phyloP scores from a whole-genome alignment of 2,113 vertebrate genomes.

The Mobula birostris region DNA sequence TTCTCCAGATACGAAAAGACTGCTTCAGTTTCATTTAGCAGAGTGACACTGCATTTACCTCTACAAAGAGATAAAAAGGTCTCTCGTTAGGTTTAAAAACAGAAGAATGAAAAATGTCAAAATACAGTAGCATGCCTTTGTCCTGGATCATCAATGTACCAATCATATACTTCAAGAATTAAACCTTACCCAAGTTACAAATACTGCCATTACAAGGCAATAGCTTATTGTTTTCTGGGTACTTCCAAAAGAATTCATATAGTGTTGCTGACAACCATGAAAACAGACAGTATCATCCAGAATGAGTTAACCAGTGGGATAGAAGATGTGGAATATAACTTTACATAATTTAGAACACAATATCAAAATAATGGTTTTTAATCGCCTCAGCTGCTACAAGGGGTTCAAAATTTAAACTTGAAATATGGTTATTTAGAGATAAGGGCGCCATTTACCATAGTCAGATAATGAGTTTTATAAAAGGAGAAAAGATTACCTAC shows the following conservation, averaged over 20 bases:
- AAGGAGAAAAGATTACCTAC: neutral
- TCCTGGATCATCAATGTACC: neutral
- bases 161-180: neutral
- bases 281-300: neutral
- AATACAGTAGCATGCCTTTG: neutral
- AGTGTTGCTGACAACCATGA: neutral
- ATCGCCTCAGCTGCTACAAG: neutral
- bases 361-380: neutral
- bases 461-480: neutral
- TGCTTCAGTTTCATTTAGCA: constrained; percentile 43
- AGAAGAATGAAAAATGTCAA: neutral
- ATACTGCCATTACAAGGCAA: neutral
- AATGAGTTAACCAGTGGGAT: neutral
- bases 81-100: constrained; percentile 3
- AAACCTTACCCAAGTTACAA: neutral
- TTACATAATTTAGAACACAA: neutral
- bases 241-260: neutral
- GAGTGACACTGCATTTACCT: constrained; percentile 43
- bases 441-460: neutral
- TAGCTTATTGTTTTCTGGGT: neutral
- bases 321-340: neutral
- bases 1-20: constrained; percentile 43
- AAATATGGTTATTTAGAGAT: neutral
- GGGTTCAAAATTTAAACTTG: neutral
- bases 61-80: constrained; percentile 14